Evolutionary conservation across 2,888 invertebrate genomes (phyloP).

Genomic region (Macaria liturata): DNA sequence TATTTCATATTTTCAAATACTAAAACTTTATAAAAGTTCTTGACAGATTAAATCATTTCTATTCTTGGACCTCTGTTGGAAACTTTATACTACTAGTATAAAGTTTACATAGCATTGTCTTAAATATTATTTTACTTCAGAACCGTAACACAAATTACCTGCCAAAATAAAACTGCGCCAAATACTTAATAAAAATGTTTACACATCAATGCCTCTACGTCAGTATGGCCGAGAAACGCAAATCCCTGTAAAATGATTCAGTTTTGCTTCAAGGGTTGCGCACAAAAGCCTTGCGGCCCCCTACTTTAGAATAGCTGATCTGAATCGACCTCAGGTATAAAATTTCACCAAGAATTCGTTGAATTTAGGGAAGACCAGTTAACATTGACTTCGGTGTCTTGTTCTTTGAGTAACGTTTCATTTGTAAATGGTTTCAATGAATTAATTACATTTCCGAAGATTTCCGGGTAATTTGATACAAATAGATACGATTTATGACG

Average conservation of each 20-base stretch:
- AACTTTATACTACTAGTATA: not conserved
- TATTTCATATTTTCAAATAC: no score
- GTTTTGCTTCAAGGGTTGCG: conserved; percentile 4
- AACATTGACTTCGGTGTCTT: conserved; percentile 37
- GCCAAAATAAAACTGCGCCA: no score
- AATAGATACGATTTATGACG: no score
- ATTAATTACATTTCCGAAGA: conserved; percentile 11
- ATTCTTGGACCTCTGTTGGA: not conserved
- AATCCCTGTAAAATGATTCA: conserved; percentile 17
- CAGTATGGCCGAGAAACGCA: conserved; percentile 8
- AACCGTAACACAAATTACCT: no score
- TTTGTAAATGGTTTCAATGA: conserved; percentile 8
- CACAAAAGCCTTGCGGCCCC: conserved; percentile 16
- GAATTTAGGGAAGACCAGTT: conserved; percentile 34
- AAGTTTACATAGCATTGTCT: no score
- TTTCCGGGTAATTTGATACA: not conserved
- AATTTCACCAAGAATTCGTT: conserved; percentile 25
- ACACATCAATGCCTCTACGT: not conserved
- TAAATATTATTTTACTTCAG: no score
- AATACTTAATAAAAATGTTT: no score
- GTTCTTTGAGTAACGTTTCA: conserved; percentile 13
- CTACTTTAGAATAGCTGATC: conserved; percentile 16
- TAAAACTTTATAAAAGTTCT: no score
- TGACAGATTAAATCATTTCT: no score
- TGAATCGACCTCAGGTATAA: conserved; percentile 20